These are phyloP conservation scores for Perizoma affinitatum DNA, from an alignment of 2,888 invertebrate genomes.

Conservation along the genomic window DNA sequence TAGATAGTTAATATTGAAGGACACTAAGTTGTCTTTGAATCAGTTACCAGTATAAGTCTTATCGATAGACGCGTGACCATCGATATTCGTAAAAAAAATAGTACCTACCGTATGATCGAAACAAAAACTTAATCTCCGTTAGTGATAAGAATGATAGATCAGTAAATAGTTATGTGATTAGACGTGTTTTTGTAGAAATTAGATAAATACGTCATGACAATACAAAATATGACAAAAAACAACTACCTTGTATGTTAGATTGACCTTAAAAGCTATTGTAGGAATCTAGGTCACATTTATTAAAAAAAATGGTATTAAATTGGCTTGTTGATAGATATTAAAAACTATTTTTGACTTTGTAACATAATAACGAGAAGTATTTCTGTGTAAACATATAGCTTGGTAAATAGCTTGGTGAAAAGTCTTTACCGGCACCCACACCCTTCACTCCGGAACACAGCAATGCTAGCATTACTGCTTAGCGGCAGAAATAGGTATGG, in stretches of 20 bases:
- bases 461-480: no score
- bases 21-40: not conserved
- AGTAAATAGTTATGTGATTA: conserved; percentile 35
- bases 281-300: no score
- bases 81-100: not conserved
- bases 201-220: conserved; percentile 17
- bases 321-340: not conserved
- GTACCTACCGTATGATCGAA: conserved; percentile 15
- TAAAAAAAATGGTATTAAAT: not conserved
- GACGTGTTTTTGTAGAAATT: conserved; percentile 27
- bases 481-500: no score
- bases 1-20: not conserved
- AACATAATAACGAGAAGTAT: no score
- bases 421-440: no score
- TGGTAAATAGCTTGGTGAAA: no score
- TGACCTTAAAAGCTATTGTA: not conserved
- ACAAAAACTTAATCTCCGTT: conserved; percentile 34
- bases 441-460: no score
- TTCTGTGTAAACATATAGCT: no score
- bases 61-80: conserved; percentile 1
- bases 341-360: no score
- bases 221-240: not conserved
- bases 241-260: not conserved
- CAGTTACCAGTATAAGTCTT: not conserved
- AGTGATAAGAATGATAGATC: conserved; percentile 46